Conservation (phyloP, 2,888 invertebrate species). For the Drosophila atroscutellata region DNA sequence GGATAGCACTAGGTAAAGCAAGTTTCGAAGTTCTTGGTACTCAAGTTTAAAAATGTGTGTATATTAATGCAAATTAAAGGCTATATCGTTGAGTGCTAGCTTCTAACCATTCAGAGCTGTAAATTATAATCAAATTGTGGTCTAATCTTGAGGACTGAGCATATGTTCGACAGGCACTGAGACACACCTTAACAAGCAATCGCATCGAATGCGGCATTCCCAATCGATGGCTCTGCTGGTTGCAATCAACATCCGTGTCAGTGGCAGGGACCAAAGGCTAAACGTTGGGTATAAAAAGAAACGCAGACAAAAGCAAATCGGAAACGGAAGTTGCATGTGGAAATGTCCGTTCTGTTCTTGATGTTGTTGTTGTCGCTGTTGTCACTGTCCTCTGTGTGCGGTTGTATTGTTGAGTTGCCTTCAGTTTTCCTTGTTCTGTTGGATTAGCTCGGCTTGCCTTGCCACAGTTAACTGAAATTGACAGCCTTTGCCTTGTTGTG, state of each 20-base stretch:
- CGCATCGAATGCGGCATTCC: constrained; percentile 9
- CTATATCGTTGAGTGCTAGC: neutral
- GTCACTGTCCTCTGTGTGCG: constrained; percentile 26
- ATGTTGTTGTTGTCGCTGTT: constrained; percentile 22
- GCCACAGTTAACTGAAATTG: constrained; percentile 71
- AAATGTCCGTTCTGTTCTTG: constrained; percentile 51
- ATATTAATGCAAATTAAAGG: neutral
- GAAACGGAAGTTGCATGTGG: constrained; percentile 79
- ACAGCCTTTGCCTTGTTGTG: constrained; percentile 71
- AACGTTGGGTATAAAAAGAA: constrained; percentile 41
- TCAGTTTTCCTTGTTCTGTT: constrained; percentile 51
- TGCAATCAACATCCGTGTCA: constrained; percentile 74
- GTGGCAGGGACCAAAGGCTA: constrained; percentile 65
- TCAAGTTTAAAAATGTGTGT: neutral
- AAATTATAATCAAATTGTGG: constrained; percentile 12
- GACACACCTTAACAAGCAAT: constrained; percentile 43
- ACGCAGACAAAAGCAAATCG: constrained; percentile 70
- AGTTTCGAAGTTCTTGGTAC: neutral
- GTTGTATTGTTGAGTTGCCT: constrained; percentile 65
- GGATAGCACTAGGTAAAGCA: neutral
- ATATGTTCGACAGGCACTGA: constrained; percentile 51
- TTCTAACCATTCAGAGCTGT: neutral
- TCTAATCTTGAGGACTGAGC: constrained; percentile 22
- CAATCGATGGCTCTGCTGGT: constrained; percentile 41
- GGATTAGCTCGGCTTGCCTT: constrained; percentile 36